Evolutionary conservation across 2,113 vertebrate genomes (phyloP).

Genomic region (Empidonax alnorum): DNA sequence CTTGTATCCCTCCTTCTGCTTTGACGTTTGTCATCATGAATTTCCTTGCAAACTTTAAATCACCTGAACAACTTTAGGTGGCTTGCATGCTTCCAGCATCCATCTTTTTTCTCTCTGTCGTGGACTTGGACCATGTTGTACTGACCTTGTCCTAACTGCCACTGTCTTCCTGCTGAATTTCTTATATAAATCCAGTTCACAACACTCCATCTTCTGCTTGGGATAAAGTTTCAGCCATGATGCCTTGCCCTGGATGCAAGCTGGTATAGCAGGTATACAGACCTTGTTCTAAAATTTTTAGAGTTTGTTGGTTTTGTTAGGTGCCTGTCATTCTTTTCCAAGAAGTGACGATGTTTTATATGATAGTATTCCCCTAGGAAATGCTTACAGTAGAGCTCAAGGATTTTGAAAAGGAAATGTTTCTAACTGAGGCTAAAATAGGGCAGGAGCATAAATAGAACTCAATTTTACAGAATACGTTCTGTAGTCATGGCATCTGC

Average conservation of each 20-base stretch:
- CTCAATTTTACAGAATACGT: neutral
- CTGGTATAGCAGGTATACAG: neutral
- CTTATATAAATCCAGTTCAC: neutral
- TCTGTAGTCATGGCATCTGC: neutral
- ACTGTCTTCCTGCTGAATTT: neutral
- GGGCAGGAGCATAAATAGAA: neutral
- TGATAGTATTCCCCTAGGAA: neutral
- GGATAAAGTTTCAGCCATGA: neutral
- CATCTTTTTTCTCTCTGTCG: neutral
- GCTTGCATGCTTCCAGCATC: neutral
- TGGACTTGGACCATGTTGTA: neutral
- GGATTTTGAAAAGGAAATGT: neutral
- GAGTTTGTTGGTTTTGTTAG: neutral
- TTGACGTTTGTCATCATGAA: neutral
- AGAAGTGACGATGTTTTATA: neutral
- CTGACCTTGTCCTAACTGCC: neutral
- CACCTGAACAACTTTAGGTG: accelerated
- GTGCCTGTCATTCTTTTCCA: neutral
- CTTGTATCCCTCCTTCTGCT: neutral
- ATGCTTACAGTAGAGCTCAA: neutral
- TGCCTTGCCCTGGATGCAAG: neutral
- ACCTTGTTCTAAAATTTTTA: neutral
- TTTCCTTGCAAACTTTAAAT: neutral
- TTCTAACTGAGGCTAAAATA: neutral
- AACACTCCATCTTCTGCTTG: neutral